Conservation (phyloP, 2,113 vertebrate genomes). For the Myiopsitta monachus region DNA sequence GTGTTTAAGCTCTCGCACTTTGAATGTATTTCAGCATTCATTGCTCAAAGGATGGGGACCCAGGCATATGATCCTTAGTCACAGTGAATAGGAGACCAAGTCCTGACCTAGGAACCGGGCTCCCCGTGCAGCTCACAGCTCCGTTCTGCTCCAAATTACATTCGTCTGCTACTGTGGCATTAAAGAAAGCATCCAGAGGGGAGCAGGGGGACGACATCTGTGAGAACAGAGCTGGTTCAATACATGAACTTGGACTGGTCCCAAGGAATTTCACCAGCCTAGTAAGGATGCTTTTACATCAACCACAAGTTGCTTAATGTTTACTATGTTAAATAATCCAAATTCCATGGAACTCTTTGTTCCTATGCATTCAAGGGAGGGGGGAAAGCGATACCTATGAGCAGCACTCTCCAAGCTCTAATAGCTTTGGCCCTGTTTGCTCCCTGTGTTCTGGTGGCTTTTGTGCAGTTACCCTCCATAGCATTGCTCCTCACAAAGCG, state of each 20-base stretch:
- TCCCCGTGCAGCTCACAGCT: neutral
- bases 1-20: neutral
- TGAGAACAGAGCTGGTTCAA: neutral
- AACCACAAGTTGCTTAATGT: constrained; percentile 17
- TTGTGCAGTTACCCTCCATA: neutral
- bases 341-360: constrained; percentile 7
- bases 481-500: neutral
- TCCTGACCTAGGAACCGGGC: neutral
- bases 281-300: constrained; percentile 13
- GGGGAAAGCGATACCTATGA: neutral
- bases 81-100: neutral
- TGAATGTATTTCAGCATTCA: neutral
- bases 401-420: neutral
- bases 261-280: constrained; percentile 35
- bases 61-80: neutral
- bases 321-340: constrained; percentile 5
- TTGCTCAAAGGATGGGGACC: neutral
- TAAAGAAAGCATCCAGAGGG: neutral
- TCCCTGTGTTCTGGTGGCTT: neutral
- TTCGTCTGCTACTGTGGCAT: neutral
- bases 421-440: neutral
- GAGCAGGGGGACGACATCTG: neutral
- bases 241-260: neutral
- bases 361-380: neutral
- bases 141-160: neutral